These are phyloP conservation scores for Rousettus madagascariensis DNA, from an alignment of 2,797 vertebrate genomes.

Conservation along the genomic window DNA sequence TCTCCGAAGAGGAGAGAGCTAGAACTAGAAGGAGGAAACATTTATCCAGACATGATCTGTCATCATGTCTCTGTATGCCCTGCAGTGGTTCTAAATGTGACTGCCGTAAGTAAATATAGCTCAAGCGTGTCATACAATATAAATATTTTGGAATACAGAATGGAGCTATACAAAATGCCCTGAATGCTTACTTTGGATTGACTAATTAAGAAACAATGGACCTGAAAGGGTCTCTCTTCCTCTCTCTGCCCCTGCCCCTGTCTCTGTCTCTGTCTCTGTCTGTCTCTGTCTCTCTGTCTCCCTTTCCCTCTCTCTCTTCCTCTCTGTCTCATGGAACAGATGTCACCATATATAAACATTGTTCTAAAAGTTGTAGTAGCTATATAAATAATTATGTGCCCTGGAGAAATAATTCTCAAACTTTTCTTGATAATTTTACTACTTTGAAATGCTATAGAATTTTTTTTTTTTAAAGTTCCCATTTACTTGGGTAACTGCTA, in stretches of 20 bases:
- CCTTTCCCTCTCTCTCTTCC: neutral
- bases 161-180: neutral
- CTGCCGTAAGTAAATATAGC: neutral
- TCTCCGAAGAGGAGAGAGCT: neutral
- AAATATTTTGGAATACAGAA: slow-evolving; percentile 5
- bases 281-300: neutral
- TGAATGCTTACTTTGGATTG: neutral
- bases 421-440: neutral
- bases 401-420: neutral
- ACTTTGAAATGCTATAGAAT: slow-evolving; percentile 27
- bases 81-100: neutral
- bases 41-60: neutral
- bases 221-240: neutral
- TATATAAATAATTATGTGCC: slow-evolving; percentile 5
- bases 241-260: neutral
- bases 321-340: neutral
- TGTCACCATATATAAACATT: neutral
- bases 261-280: neutral
- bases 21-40: neutral
- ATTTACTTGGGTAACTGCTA: neutral
- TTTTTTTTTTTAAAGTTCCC: neutral
- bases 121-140: neutral
- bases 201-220: slow-evolving; percentile 32
- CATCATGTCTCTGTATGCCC: neutral
- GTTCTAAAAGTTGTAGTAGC: slow-evolving; percentile 37